Percentiles rank a stretch among this genome's conserved stretches.
phyloP scores from a whole-genome alignment of 2,113 vertebrate genomes.

The Percopsis transmontana region DNA sequence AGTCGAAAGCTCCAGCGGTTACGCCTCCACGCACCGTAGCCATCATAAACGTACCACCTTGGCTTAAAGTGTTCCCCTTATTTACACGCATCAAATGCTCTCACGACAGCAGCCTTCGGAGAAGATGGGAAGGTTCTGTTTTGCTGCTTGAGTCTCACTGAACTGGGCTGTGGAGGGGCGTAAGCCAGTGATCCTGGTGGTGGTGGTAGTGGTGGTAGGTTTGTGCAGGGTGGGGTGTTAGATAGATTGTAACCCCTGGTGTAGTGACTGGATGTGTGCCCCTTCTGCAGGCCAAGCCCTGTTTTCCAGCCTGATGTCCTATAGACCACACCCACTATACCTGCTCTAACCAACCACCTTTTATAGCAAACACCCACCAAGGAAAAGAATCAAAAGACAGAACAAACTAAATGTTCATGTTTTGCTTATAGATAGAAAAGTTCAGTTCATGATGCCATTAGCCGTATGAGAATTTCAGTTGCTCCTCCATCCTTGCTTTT shows the following conservation, averaged over 20 bases:
- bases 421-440: conserved; percentile 92
- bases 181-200: conserved; percentile 37
- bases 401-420: conserved; percentile 91
- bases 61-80: conserved; percentile 52
- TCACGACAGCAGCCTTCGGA: neutral
- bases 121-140: conserved; percentile 26
- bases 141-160: conserved; percentile 61
- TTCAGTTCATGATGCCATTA: conserved; percentile 86
- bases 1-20: conserved; percentile 60
- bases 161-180: conserved; percentile 53
- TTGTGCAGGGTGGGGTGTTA: conserved; percentile 17
- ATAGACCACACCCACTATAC: conserved; percentile 96
- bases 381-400: conserved; percentile 67
- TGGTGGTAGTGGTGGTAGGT: conserved; percentile 14
- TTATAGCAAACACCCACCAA: conserved; percentile 82
- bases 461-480: conserved; percentile 82
- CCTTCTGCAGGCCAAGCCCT: conserved; percentile 85
- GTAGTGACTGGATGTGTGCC: conserved; percentile 89
- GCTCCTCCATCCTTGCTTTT: conserved; percentile 69
- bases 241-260: conserved; percentile 61
- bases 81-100: conserved; percentile 42
- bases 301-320: conserved; percentile 95
- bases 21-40: conserved; percentile 44
- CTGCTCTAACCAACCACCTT: conserved; percentile 87
- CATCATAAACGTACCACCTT: conserved; percentile 54